A percentile compares a stretch with the other conserved stretches of the same genome.
Conservation (phyloP, 2,888 invertebrate genomes). For the Argyresthia goedartella region DNA sequence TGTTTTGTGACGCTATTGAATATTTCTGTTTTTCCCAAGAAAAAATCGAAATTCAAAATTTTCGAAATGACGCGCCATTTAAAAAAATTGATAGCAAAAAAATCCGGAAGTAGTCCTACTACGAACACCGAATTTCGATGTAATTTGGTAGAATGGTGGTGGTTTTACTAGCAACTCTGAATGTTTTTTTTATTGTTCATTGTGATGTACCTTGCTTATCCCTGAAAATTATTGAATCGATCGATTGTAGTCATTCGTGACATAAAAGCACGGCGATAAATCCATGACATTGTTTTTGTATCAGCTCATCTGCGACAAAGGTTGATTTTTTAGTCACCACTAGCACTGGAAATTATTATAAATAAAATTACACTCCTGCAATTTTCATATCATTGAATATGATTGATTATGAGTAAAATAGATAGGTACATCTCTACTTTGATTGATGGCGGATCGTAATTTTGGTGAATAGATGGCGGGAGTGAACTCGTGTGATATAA, state of each 20-base stretch:
- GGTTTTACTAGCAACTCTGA: not conserved
- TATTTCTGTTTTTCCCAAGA: not conserved
- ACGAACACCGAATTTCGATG: not conserved
- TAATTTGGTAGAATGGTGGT: not conserved
- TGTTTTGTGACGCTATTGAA: no score
- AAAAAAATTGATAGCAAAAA: no score
- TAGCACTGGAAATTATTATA: no score
- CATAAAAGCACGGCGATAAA: no score
- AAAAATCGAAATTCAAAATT: not conserved
- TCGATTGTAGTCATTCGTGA: no score
- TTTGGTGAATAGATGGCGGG: slow-evolving; percentile 63
- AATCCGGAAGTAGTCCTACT: no score
- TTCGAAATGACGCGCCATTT: not conserved
- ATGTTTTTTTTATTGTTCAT: not conserved
- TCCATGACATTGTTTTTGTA: no score
- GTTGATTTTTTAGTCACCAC: no score
- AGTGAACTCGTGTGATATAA: slow-evolving; percentile 68
- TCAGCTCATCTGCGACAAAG: no score
- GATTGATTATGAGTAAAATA: no score
- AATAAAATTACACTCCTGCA: no score
- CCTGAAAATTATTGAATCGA: not conserved
- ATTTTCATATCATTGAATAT: no score
- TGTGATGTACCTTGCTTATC: not conserved
- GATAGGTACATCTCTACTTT: not conserved
- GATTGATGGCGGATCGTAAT: slow-evolving; percentile 11